A percentile compares a stretch with the other conserved stretches of the same genome.
Evolutionary conservation across 2,113 vertebrate genomes (phyloP).

Genomic region (Aegotheles bennettii): DNA sequence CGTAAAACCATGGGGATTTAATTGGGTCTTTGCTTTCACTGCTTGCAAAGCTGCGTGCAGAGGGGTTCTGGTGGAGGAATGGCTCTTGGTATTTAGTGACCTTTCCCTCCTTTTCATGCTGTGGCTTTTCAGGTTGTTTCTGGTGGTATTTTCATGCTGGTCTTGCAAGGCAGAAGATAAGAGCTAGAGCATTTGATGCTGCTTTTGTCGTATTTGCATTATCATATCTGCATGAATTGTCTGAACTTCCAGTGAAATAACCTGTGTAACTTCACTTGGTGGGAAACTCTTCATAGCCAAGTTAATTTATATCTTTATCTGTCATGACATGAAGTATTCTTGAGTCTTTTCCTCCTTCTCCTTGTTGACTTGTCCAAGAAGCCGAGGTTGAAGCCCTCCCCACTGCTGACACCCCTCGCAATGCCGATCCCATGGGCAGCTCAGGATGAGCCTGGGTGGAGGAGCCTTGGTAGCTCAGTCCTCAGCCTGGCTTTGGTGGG

Average conservation of each 20-base stretch:
- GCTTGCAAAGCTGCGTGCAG: background rate
- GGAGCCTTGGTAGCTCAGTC: background rate
- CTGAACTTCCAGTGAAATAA: background rate
- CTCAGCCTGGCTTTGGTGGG: background rate
- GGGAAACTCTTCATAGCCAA: background rate
- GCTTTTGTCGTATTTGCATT: background rate
- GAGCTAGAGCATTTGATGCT: background rate
- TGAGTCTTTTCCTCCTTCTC: background rate
- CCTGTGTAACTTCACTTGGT: background rate
- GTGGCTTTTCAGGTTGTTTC: background rate
- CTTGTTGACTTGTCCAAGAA: background rate
- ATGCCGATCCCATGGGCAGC: fast-evolving
- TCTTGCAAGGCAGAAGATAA: background rate
- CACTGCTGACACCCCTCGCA: background rate
- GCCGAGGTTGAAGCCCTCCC: fast-evolving
- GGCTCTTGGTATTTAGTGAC: background rate
- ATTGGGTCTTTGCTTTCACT: background rate
- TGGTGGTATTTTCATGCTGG: background rate
- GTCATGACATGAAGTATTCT: background rate
- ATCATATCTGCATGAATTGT: background rate
- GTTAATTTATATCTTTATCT: fast-evolving
- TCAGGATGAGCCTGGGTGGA: fast-evolving
- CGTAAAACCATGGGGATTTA: background rate
- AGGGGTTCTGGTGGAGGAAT: background rate
- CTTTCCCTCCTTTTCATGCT: background rate